Base-by-base conservation (phyloP, 2,888 invertebrate genomes). In the Xestia xanthographa region DNA sequence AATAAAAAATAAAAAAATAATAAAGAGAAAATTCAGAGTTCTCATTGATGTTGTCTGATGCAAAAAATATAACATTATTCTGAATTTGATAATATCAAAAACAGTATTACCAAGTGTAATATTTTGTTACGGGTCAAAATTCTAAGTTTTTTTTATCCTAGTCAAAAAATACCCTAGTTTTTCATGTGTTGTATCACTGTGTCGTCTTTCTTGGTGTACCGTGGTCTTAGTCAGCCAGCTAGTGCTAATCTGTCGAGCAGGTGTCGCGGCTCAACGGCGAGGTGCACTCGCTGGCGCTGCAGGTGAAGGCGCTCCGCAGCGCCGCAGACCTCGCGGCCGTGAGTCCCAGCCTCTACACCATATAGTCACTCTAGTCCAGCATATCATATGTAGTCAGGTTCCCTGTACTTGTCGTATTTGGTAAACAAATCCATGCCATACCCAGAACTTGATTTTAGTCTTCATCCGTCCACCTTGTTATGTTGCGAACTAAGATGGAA, bases 231-330 rank as follows among this genome's bases (percentile, higher is more conserved):
- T 84, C 62, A 68, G 74, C 69, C 53, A 82, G 76, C 48, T 78
- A 68, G 73, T 79, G 68, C 71, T 71, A 43, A 34, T 63, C 66
- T 82, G 81, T 73, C 72, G 84, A 77, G 68, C 92, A 96, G 96
- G 96, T 96, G 95, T 94, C 91, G 95, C 97, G 98, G 79, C 95
- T 98, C 91, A 97, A 97, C 89, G 97, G 97, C 83, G 98, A 98
- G 95, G 97, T 98, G 88, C 98, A 98, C 90, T 97, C 98, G 89
- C 95, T 98, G 89, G 98, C 97, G 82, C 95, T 97, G 93, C 98
- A 98, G 91, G 95, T 98, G 85, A 95, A 95, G 91, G 86, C 93
- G 0, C 92, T 96, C 70, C 94, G 96, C 66, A 91, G 87, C 87
- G 82, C 92, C 66, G 93, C 94, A 65, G 89, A 87, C 79, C 90